These are phyloP conservation scores for Prosopocoilus inquinatus DNA, from an alignment of 2,888 invertebrate species.

Conservation along the genomic window DNA sequence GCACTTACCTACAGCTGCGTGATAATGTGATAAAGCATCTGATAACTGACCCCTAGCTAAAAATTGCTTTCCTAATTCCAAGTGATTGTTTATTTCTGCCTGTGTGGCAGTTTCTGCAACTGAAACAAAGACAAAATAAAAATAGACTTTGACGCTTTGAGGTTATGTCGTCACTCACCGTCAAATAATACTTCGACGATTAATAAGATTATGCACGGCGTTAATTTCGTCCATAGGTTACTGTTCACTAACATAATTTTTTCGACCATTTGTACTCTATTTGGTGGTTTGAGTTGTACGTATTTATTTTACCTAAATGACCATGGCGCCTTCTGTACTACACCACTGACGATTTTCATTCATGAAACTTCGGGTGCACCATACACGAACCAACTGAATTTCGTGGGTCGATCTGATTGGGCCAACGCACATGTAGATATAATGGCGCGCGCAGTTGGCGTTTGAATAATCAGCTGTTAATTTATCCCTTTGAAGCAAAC, in stretches of 20 bases:
- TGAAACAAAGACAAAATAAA: conserved; percentile 40
- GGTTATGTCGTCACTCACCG: conserved; percentile 53
- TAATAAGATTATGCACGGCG: conserved; percentile 66
- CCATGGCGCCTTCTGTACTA: not conserved
- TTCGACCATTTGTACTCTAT: conserved; percentile 52
- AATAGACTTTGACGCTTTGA: conserved; percentile 14
- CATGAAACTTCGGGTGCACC: conserved; percentile 27
- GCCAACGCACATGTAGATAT: conserved; percentile 37
- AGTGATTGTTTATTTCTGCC: conserved; percentile 85
- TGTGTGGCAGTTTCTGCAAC: conserved; percentile 70
- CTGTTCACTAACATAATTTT: conserved; percentile 54
- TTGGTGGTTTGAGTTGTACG: conserved; percentile 25
- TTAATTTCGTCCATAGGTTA: conserved; percentile 59
- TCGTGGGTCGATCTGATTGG: conserved; percentile 56
- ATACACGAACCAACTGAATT: conserved; percentile 32
- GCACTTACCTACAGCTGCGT: conserved; percentile 91
- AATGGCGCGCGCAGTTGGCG: not conserved
- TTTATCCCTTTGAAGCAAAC: no score
- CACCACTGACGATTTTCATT: conserved; percentile 16
- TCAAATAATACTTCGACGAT: conserved; percentile 67
- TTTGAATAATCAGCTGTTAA: not conserved
- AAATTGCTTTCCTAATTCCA: conserved; percentile 91
- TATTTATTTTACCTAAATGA: conserved; percentile 9
- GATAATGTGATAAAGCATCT: conserved; percentile 96
- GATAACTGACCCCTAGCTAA: conserved; percentile 89